Conservation (phyloP, 2,113 vertebrate genomes). For the Oreochromis niloticus region DNA sequence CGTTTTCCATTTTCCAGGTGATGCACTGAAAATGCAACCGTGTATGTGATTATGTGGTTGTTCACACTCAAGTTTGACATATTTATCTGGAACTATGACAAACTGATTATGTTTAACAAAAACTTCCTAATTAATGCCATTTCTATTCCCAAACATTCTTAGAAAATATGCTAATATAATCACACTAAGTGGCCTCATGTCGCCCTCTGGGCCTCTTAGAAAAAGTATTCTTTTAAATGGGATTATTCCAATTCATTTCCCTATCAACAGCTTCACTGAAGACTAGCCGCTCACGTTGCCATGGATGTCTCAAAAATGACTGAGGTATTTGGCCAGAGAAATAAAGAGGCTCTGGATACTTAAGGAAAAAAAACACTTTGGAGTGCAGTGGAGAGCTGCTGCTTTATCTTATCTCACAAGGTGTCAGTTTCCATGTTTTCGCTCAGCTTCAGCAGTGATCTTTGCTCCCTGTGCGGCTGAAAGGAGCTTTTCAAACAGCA, state of each 20-base stretch:
- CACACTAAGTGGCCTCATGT: not conserved
- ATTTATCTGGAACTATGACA: not conserved
- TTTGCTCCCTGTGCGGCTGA: not conserved
- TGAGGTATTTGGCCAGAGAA: conserved; percentile 2
- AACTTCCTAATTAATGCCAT: not conserved
- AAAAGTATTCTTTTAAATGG: conserved; percentile 2
- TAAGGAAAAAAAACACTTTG: not conserved
- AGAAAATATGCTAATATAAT: conserved; percentile 39
- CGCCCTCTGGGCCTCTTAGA: not conserved
- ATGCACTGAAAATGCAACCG: not conserved
- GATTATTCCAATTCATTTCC: conserved; percentile 36
- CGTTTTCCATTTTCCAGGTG: not conserved
- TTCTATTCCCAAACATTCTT: not conserved
- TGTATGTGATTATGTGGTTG: not conserved
- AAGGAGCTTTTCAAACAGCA: not conserved
- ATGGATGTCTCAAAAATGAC: conserved; percentile 26
- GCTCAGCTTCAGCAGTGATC: not conserved
- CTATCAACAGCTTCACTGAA: not conserved
- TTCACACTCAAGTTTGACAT: not conserved
- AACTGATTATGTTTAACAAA: not conserved
- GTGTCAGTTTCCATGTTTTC: conserved; percentile 16
- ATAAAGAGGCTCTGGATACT: not conserved
- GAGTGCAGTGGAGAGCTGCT: not conserved
- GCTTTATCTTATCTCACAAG: conserved; percentile 33
- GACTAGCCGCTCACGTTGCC: conserved; percentile 30